Percentiles rank a stretch among this genome's conserved stretches.
These are phyloP conservation scores for Neosalanx taihuensis DNA, from an alignment of 2,797 vertebrate species.

Conservation along the genomic window DNA sequence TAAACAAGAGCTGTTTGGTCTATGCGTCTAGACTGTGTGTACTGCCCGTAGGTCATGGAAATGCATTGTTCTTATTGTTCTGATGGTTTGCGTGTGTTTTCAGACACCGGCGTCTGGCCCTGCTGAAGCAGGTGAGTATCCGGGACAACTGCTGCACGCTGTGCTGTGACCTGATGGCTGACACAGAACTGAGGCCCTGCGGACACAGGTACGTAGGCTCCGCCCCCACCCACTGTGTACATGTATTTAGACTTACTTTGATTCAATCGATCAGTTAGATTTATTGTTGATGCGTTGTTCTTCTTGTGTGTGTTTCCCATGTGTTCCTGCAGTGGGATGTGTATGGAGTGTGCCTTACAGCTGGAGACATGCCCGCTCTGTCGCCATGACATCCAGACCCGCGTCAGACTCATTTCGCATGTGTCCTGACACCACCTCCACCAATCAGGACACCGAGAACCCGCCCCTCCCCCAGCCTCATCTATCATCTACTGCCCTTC, in stretches of 20 bases:
- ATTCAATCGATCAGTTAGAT: too few species aligned
- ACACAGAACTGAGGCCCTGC: slow-evolving; percentile 95
- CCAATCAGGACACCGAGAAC: slow-evolving; percentile 46
- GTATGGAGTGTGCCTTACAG: slow-evolving; percentile 99
- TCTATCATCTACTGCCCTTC: slow-evolving; percentile 6
- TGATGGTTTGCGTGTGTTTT: slow-evolving; percentile 11
- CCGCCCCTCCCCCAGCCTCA: slow-evolving; percentile 33
- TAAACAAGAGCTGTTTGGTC: neutral
- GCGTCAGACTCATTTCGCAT: slow-evolving; percentile 96
- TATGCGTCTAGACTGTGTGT: neutral
- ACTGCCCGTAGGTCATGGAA: neutral
- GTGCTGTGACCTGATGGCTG: slow-evolving; percentile 95
- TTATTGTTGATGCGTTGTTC: too few species aligned
- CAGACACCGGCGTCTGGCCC: slow-evolving; percentile 80
- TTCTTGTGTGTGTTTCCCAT: neutral
- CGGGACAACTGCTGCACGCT: slow-evolving; percentile 97
- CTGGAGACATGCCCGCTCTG: slow-evolving; percentile 98
- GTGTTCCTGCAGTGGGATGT: slow-evolving; percentile 83
- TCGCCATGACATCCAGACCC: slow-evolving; percentile 96
- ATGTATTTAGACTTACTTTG: too few species aligned
- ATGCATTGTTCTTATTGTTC: neutral
- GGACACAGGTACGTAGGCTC: slow-evolving; percentile 85
- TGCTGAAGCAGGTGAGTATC: slow-evolving; percentile 98
- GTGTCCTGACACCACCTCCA: slow-evolving; percentile 87
- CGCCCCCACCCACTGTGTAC: neutral